These are phyloP conservation scores for Matsumyia berberina DNA, from an alignment of 2,888 invertebrate species.

Conservation along the genomic window DNA sequence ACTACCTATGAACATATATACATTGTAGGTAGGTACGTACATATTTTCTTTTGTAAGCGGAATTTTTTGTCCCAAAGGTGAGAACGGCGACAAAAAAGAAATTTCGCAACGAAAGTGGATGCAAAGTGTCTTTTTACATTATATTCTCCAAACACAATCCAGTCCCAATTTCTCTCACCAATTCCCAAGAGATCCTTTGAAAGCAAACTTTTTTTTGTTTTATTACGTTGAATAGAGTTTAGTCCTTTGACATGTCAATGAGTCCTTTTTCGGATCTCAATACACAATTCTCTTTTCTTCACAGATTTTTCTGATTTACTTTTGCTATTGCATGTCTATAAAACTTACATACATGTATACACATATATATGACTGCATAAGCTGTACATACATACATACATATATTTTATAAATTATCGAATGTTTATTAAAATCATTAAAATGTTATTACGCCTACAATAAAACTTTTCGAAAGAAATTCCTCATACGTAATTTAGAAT, in stretches of 20 bases:
- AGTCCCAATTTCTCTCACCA: constrained; percentile 43
- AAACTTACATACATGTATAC: too few species aligned
- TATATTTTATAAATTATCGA: not conserved
- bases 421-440: constrained; percentile 11
- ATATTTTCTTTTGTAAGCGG: not conserved
- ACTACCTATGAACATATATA: too few species aligned
- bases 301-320: constrained; percentile 18
- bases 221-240: constrained; percentile 55
- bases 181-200: constrained; percentile 46
- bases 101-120: constrained; percentile 43
- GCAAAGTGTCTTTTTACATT: constrained; percentile 57
- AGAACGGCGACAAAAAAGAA: constrained; percentile 12
- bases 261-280: constrained; percentile 23
- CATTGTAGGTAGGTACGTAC: not conserved
- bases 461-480: not conserved
- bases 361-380: too few species aligned
- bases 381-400: too few species aligned
- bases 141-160: constrained; percentile 41
- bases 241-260: constrained; percentile 50
- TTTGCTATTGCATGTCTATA: too few species aligned
- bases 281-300: constrained; percentile 41
- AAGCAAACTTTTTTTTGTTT: constrained; percentile 48
- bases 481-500: not conserved
- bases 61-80: constrained; percentile 17
- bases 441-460: not conserved